Base-by-base conservation (phyloP, 2,113 vertebrate genomes). In the Hydropotes inermis region DNA sequence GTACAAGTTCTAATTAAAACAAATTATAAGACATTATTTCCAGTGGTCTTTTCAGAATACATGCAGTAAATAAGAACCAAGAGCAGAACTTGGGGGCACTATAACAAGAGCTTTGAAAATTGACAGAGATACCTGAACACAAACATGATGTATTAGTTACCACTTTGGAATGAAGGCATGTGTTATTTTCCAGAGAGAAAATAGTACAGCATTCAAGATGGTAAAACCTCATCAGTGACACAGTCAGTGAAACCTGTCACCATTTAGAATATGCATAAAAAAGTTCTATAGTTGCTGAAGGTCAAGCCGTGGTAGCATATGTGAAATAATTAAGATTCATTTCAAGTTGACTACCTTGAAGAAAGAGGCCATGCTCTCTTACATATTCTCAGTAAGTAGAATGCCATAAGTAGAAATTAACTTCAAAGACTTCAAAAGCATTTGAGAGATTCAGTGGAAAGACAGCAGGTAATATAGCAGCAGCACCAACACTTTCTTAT, bases 1-100 rank as follows among this genome's bases (percentile, higher is more conserved):
- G 74, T 67, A 76, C n/a, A 97, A 52, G 54, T 92, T 92, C 57
- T 96, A 94, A 98, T 96, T 96, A 95, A 96, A 97, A 97, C 67
- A 95, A 93, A 96, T 94, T 95, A 95, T 50, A 82, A 87, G 60
- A 93, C 76, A 86, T 96, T 88, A 94, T 87, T 88, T 93, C 81
- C 25, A 85, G 90, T 45, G 57, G 52, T 54, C 61, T 87, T 95
- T 87, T 76, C 87, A 74, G 76, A 81, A 96, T 78, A 87, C 8
- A 50, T 25, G 82, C 76, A 57, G 23, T 87, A 96, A 89, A 70
- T 85, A 90, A 89, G 64, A 96, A 97, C 14, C 83, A 97, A 87
- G 58, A 95, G 21, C 9, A 78, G 76, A 89, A 96, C n/a, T 27
- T 85, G 16, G 85, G 83, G 64, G 55, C 92, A 86, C 33, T 57